Evolutionary conservation across 2,888 invertebrate genomes (phyloP), one percentile per base, ranked within the genome.

Genomic region (Phanerotoma sp.): DNA sequence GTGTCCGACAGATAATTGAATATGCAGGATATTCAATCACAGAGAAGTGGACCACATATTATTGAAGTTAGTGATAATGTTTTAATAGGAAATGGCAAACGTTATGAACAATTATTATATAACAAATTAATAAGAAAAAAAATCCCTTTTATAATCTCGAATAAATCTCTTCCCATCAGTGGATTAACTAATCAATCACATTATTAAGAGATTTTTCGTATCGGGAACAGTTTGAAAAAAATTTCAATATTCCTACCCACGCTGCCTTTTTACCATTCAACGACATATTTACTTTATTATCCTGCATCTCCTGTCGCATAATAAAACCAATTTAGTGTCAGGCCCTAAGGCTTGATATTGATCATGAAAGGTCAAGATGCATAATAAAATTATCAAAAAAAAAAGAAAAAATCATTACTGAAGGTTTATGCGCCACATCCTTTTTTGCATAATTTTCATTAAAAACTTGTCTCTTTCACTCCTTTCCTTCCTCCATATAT

Each of bases 231-330:
- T 9, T 35, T 20, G n/a, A 51, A 42, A 22, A 28, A 42, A 22
- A 30, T 21, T 28, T 21, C 32, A 50, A 46, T 11, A 49, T 18
- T 22, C 56, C 61, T 54, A 59, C 55, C 61, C 62, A 62, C 58
- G 60, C 55, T 59, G 60, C 63, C 64, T 59, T 62, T 60, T 62
- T 60, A 58, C 57, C 62, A 58, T 60, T 33, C 33, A 28, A 48
- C 37, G 35, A 18, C 30, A 28, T 35, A 47, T 47, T 35, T n/a
- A 35, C 25, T 25, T 25, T 7, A n/a, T n/a, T n/a, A 25, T 25
- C 25, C 25, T 25, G 5, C 16, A 45, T 20, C 30, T 45, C 22
- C 25, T 25, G 25, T 18, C 30, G 25, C 45, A 41, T 22, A 9
- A 41, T 41, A 21, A 41, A 41, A 21, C 1, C 5, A 25, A 25